Base-by-base conservation (phyloP, 2,113 vertebrate species). In the Chelonoidis abingdonii region DNA sequence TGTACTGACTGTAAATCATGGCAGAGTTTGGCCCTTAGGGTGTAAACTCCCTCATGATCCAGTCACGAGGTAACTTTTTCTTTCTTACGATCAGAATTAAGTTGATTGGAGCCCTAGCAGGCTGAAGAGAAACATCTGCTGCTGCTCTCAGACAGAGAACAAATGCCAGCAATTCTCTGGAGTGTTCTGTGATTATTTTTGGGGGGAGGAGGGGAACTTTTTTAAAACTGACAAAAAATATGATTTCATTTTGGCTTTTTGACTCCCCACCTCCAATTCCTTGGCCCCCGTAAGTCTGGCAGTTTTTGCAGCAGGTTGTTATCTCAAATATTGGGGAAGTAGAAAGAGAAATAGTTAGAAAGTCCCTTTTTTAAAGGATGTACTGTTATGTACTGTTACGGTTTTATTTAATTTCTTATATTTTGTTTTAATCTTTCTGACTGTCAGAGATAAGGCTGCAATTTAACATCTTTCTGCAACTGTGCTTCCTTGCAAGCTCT, bases 401-500 rank as follows among this genome's bases (percentile, higher is more conserved):
- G 21, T 38, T 72, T 72, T 38, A 72, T 35, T n/a, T 72, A 38
- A 72, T 72, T 72, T 19, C 19, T 72, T 72, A 38, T 38, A 72
- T 72, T 72, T n/a, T 38, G 65, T 72, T 8, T 17, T 69, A n/a
- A 2, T 25, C 69, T 80, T 83, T 53, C 41, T 91, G 2, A 35
- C 9, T 0, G 2, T 6, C 10, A 75, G 35, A 76, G 10, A 76
- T 27, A 59, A 89, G 85, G 19, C 17, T 72, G 53, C 4, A 8
- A 52, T 35, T 90, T 35, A 82, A 0, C 3, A 27, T 94, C 41
- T 82, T 2, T 0, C 10, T 3, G 14, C 4, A n/a, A 4, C 27
- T 76, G 44, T 27, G 2, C 0, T 90, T 56, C 62, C 4, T 72
- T 0, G 0, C 47, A 72, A 38, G 4, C 65, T 10, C 92, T 89